phyloP scores from a whole-genome alignment of 2,113 vertebrate species.

The Trichomycterus rosablanca region DNA sequence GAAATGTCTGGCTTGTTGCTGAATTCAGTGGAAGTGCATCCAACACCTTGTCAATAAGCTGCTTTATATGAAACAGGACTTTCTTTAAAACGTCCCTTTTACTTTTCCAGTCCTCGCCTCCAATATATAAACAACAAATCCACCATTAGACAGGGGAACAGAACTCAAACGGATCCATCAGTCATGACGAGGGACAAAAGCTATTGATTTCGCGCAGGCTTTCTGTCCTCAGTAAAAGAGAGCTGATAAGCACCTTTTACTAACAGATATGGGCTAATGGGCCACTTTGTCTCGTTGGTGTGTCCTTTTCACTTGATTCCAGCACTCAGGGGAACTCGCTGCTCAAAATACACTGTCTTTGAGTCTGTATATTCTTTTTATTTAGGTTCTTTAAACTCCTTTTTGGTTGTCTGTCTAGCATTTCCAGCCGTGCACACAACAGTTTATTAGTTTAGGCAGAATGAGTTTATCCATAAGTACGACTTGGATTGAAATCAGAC shows the following conservation, averaged over 20 bases:
- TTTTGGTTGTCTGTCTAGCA: no score
- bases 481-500: no score
- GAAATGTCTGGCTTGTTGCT: background rate
- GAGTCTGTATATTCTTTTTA: conserved; percentile 4
- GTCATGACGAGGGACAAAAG: background rate
- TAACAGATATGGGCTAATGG: conserved; percentile 21
- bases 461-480: no score
- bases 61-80: conserved; percentile 4
- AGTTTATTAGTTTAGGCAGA: no score
- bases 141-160: background rate
- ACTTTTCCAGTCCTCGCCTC: no score
- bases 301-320: conserved; percentile 21
- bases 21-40: no score
- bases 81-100: background rate
- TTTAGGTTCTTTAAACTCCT: conserved; percentile 9
- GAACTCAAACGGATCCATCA: background rate
- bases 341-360: conserved; percentile 4
- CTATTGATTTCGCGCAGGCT: conserved; percentile 14
- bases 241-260: background rate
- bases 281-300: conserved; percentile 3
- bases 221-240: conserved; percentile 21
- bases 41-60: no score
- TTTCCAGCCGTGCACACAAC: no score
- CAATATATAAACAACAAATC: no score
- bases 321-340: background rate